These are phyloP conservation scores for Dromaius novaehollandiae DNA, from an alignment of 2,113 vertebrate genomes.

Conservation along the genomic window DNA sequence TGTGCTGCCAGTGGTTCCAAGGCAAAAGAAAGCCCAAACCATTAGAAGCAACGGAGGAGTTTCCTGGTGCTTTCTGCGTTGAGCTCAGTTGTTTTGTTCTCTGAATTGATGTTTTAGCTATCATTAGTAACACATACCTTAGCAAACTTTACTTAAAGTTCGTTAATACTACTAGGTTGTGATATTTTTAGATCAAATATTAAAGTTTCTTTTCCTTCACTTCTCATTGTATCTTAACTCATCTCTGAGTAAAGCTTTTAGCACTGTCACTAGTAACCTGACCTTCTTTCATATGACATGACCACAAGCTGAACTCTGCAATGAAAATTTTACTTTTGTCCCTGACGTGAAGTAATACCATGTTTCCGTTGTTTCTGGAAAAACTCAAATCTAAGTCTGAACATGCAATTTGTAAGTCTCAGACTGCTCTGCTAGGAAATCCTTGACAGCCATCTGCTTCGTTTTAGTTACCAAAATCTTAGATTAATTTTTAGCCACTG, in stretches of 20 bases:
- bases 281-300: conserved; percentile 36
- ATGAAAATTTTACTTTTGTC: conserved; percentile 46
- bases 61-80: neutral
- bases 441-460: conserved; percentile 31
- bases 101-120: neutral
- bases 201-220: neutral
- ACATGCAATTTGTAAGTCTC: conserved; percentile 31
- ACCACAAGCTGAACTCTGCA: conserved; percentile 64
- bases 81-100: neutral
- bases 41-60: neutral
- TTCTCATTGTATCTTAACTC: neutral
- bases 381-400: conserved; percentile 55
- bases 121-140: neutral
- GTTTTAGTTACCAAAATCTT: conserved; percentile 9
- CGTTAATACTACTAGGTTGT: neutral
- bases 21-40: neutral
- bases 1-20: neutral
- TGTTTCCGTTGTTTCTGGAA: conserved; percentile 72
- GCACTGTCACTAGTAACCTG: neutral
- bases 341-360: conserved; percentile 62
- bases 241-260: neutral
- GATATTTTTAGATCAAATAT: neutral
- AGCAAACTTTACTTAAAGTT: neutral
- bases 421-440: conserved; percentile 33
- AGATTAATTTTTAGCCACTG: neutral